Conservation (phyloP, 2,797 vertebrate genomes). For the Chaenodraco wilsoni region DNA sequence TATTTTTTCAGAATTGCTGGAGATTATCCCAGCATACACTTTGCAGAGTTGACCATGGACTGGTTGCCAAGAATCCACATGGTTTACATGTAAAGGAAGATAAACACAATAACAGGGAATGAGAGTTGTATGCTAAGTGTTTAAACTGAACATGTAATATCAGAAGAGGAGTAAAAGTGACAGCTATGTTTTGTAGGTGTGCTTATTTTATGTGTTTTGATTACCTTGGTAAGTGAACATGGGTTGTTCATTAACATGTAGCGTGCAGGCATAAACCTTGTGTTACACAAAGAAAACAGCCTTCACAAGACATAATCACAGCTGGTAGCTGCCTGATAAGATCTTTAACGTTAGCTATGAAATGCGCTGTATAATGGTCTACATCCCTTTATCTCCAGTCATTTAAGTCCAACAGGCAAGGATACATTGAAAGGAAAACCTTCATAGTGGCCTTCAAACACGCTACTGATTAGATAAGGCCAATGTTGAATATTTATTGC, state of each 20-base stretch:
- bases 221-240: background rate
- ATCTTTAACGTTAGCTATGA: conserved; percentile 26
- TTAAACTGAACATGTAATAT: background rate
- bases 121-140: background rate
- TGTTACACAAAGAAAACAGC: background rate
- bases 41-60: no score
- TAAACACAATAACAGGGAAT: no score
- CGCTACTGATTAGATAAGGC: conserved; percentile 38
- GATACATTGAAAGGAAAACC: conserved; percentile 20
- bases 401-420: background rate
- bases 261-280: background rate
- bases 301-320: background rate
- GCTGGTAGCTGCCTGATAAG: conserved; percentile 18
- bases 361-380: conserved; percentile 1
- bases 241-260: background rate
- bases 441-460: conserved; percentile 55
- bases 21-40: no score
- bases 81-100: no score
- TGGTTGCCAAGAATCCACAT: no score
- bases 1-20: background rate
- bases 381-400: conserved; percentile 13
- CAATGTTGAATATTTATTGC: conserved; percentile 24
- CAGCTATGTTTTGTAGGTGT: background rate
- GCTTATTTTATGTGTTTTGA: background rate
- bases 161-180: background rate